Evolutionary conservation across 2,113 vertebrate species (phyloP), one percentile per base, ranked within the genome.

Genomic region (Calidris pygmaea): DNA sequence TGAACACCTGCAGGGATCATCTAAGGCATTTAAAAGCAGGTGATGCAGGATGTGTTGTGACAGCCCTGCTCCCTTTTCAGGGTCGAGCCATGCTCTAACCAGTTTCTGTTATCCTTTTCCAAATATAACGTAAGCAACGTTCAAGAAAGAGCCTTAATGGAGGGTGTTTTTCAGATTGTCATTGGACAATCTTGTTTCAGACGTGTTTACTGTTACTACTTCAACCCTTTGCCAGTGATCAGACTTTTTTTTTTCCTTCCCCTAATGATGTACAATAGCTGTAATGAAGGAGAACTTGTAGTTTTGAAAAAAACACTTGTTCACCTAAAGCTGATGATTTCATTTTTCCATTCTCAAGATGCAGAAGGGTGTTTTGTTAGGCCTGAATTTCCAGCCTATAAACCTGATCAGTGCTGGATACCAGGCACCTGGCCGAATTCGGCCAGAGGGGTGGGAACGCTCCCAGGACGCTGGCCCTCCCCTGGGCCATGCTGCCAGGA

Each of bases 31-130:
- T 41, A 70, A 89, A 86, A 73, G 63, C 35, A 65, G 53, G 59
- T 66, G 50, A 60, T 53, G 41, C 37, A 62, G 30, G 41, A 58
- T 90, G 37, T 55, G 26, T 85, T 81, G 29, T 85, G 75, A 72
- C 2, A 15, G 24, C 24, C 14, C 56, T 72, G 41, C 52, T 91
- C 30, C 21, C 56, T 89, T 77, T 71, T 53, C 67, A 59, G 35
- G 13, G 16, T 71, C 8, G 24, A 82, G 41, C 87, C 14, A 9
- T 70, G 78, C 73, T 93, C 2, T 43, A 67, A 89, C 55, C 71
- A 21, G 72, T 92, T 97, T 87, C 81, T 76, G 67, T 79, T 91
- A 74, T 89, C 83, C 35, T 78, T 94, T 97, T 90, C 60, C 59
- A 92, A 82, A 86, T 20, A 12, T 2, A 78, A 37, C 4, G 2